phyloP scores from a whole-genome alignment of 2,113 vertebrate species.

The Pollachius pollachius region DNA sequence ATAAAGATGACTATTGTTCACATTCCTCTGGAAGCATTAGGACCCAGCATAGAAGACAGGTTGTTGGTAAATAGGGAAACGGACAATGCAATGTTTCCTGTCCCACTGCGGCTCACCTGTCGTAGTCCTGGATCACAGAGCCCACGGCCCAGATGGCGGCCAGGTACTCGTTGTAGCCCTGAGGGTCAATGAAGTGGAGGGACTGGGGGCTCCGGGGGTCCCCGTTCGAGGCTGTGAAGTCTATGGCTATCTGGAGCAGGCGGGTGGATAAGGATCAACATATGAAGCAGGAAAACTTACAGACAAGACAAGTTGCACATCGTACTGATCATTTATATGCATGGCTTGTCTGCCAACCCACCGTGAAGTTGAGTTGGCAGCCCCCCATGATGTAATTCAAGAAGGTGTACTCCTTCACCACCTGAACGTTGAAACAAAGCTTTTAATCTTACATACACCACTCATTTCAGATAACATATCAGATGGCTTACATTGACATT shows the following conservation, averaged over 20 bases:
- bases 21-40: neutral
- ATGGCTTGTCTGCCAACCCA: constrained; percentile 65
- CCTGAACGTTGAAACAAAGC: constrained; percentile 59
- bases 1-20: too few species aligned
- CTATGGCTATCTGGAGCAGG: constrained; percentile 85
- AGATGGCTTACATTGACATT: too few species aligned
- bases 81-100: neutral
- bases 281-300: neutral
- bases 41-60: neutral
- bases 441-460: too few species aligned
- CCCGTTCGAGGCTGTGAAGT: constrained; percentile 93
- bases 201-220: constrained; percentile 83
- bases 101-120: constrained; percentile 69
- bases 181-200: constrained; percentile 87
- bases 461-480: too few species aligned
- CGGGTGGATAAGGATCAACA: too few species aligned
- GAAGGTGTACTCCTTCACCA: constrained; percentile 86
- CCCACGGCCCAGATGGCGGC: constrained; percentile 93
- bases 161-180: constrained; percentile 89
- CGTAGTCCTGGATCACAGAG: constrained; percentile 88
- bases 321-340: neutral
- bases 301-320: neutral
- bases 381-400: constrained; percentile 94
- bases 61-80: neutral
- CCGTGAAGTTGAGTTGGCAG: constrained; percentile 91